phyloP scores from a whole-genome alignment of 2,113 vertebrate species.

The Phasianus colchicus region DNA sequence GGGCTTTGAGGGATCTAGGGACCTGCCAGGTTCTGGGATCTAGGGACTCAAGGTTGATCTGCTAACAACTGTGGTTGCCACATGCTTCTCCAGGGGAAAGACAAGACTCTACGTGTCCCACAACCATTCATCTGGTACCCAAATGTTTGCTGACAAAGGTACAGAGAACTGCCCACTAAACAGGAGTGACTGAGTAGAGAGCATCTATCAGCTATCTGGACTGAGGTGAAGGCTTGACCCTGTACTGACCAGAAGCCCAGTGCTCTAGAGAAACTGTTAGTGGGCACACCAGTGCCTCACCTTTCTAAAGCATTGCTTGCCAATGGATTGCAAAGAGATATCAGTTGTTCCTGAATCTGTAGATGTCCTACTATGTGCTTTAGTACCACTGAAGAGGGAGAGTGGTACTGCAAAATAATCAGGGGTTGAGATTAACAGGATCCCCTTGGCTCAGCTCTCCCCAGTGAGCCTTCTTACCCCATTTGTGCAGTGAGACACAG shows the following conservation, averaged over 20 bases:
- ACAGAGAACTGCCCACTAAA: neutral
- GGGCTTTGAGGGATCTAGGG: neutral
- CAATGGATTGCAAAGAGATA: neutral
- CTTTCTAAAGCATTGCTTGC: neutral
- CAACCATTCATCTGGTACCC: neutral
- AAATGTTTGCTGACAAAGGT: neutral
- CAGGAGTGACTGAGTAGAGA: neutral
- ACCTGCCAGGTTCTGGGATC: neutral
- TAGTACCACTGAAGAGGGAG: neutral
- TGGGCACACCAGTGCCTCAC: neutral
- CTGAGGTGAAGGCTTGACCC: neutral
- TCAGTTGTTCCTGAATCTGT: neutral
- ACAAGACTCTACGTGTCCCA: neutral
- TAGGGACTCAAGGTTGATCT: neutral
- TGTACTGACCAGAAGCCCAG: neutral
- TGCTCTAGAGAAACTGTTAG: neutral
- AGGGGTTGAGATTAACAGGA: neutral
- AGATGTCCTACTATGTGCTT: neutral
- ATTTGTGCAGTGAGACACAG: neutral
- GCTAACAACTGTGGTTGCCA: neutral
- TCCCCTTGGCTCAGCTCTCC: neutral
- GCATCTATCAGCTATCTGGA: no score
- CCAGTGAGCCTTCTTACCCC: neutral
- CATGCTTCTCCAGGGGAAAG: neutral
- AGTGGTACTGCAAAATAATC: neutral